Base-by-base conservation (phyloP, 2,888 invertebrate species). In the Lamellibrachia satsuma region DNA sequence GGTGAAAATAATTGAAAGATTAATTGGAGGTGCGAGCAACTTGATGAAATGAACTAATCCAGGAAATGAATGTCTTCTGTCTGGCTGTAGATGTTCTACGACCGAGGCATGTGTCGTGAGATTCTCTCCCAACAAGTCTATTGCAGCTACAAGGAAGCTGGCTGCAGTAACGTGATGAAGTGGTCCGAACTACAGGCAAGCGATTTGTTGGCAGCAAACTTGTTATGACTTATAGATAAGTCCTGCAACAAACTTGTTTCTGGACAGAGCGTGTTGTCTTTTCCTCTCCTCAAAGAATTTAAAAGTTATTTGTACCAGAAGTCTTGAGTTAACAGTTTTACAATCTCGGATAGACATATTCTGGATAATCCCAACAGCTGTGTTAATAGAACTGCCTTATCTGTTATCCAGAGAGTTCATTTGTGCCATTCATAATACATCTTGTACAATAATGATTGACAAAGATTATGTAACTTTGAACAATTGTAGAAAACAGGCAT, bases 51-150 rank as follows among this genome's bases (percentile, higher is more conserved):
- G 39, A 39, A 39, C 39, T 75, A 75, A 22, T 75, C 22, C n/a
- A 22, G 11, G 39, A 15, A 22, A 75, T 22, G 22, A 55, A 55
- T 55, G 9, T 55, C 55, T 75, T 22, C 22, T 75, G 22, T 15
- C 75, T 75, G 22, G 6, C n/a, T 75, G 75, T 75, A 75, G 75
- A 75, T 75, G 75, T 75, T 75, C 75, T 75, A 75, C 75, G 75
- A 75, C 75, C 75, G 75, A 75, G 75, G 75, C 22, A 75, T 75
- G 75, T 75, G 75, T 75, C 75, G 75, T 15, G 75, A 75, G 75
- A 75, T 75, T 15, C 75, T 75, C 75, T 75, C 75, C 22, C 75
- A 75, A 22, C 75, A 3, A 11, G 75, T 75, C 15, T 75, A 75
- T 6, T 75, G 75, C 75, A 75, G 6, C 75, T 6, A 75, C 22